These are phyloP conservation scores for Hydroisotoma schaefferi DNA, from an alignment of 2,888 invertebrate species.

Conservation along the genomic window DNA sequence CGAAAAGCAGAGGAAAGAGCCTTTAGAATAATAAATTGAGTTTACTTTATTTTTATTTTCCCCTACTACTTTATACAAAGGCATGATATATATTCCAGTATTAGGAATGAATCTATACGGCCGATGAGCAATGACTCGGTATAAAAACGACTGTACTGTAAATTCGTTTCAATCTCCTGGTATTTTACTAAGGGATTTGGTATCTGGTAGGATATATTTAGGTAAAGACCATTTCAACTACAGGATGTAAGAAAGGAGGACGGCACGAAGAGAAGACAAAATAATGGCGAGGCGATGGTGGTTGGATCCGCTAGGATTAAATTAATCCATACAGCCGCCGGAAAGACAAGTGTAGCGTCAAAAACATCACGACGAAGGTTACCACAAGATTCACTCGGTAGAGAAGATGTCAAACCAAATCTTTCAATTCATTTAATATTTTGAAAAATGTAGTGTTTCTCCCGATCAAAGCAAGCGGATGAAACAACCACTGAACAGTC, in stretches of 20 bases:
- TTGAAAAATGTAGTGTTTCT: too few relatives aligned
- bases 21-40: too few relatives aligned
- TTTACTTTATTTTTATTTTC: too few relatives aligned
- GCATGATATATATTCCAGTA: too few relatives aligned
- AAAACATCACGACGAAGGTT: slow-evolving; percentile 40
- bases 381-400: slow-evolving; percentile 28
- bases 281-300: slow-evolving; percentile 28
- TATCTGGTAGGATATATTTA: background rate
- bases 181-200: background rate
- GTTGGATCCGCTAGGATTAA: slow-evolving; percentile 47
- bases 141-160: too few relatives aligned
- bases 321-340: slow-evolving; percentile 49
- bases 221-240: slow-evolving; percentile 25
- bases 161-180: slow-evolving; percentile 3
- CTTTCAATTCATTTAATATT: background rate
- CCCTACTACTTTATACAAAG: too few relatives aligned
- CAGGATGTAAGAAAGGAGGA: slow-evolving; percentile 2
- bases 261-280: slow-evolving; percentile 9
- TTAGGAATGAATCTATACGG: too few relatives aligned
- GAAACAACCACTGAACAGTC: too few relatives aligned
- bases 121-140: too few relatives aligned
- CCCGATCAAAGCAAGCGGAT: too few relatives aligned
- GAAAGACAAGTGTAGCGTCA: slow-evolving; percentile 49
- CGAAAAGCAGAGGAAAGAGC: background rate
- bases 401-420: slow-evolving; percentile 3